Percentiles rank a stretch among this genome's conserved stretches.
Conservation (phyloP, 2,797 vertebrate species). For the Hozukius guyotensis region DNA sequence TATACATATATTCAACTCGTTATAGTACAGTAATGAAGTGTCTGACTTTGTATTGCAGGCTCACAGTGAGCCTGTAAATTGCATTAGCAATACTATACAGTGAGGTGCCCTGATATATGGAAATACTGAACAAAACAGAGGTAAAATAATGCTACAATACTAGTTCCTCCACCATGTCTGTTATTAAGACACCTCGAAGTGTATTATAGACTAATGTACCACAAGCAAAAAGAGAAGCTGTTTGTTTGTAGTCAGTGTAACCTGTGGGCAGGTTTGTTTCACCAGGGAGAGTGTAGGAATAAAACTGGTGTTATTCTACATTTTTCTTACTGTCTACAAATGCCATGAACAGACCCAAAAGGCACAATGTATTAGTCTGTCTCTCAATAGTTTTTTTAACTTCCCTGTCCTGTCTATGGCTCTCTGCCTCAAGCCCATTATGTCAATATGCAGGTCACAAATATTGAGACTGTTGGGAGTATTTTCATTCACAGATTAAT, state of each 20-base stretch:
- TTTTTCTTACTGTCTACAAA: background rate
- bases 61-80: conserved; percentile 7
- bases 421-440: background rate
- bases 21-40: background rate
- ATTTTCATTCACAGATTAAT: background rate
- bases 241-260: background rate
- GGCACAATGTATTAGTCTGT: background rate
- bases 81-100: background rate
- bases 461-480: background rate
- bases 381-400: background rate
- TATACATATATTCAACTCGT: background rate
- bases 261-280: background rate
- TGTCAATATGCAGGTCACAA: background rate
- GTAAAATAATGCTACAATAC: background rate
- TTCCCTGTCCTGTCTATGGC: background rate
- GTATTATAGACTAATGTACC: background rate
- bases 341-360: background rate
- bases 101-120: background rate
- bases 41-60: background rate
- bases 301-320: background rate
- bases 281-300: background rate
- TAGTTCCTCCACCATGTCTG: background rate
- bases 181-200: background rate
- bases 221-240: background rate
- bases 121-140: background rate